phyloP scores from a whole-genome alignment of 1,140 invertebrate species.

The Wiebesia pumilae region DNA sequence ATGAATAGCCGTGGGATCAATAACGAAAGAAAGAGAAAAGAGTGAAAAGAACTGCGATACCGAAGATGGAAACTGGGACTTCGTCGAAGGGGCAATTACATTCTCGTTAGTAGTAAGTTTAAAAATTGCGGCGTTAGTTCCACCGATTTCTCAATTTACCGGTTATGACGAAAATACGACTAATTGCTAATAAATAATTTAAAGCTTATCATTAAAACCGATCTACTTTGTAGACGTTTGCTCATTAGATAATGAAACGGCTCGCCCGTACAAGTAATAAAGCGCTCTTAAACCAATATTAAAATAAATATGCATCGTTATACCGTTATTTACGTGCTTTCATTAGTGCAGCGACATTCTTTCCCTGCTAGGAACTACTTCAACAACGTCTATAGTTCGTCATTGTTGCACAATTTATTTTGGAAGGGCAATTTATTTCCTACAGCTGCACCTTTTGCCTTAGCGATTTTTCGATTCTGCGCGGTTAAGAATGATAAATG shows the following conservation, averaged over 20 bases:
- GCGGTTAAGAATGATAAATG: no score
- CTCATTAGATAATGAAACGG: neutral
- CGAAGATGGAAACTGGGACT: conserved; percentile 51
- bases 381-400: no score
- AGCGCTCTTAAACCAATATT: neutral
- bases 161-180: conserved; percentile 27
- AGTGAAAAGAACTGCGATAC: conserved; percentile 9
- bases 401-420: no score
- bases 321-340: no score
- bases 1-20: conserved; percentile 49
- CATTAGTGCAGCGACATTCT: no score
- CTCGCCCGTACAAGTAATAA: neutral
- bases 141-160: conserved; percentile 49
- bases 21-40: conserved; percentile 23
- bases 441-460: no score
- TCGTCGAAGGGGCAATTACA: conserved; percentile 46
- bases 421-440: no score
- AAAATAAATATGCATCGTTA: no score
- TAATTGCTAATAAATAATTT: conserved; percentile 47
- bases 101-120: conserved; percentile 42
- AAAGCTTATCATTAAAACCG: conserved; percentile 1
- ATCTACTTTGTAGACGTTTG: neutral
- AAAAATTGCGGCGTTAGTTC: neutral
- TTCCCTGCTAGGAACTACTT: no score
- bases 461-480: no score